These are phyloP conservation scores for Amphipyra berbera DNA, from an alignment of 2,888 invertebrate species.

Conservation along the genomic window DNA sequence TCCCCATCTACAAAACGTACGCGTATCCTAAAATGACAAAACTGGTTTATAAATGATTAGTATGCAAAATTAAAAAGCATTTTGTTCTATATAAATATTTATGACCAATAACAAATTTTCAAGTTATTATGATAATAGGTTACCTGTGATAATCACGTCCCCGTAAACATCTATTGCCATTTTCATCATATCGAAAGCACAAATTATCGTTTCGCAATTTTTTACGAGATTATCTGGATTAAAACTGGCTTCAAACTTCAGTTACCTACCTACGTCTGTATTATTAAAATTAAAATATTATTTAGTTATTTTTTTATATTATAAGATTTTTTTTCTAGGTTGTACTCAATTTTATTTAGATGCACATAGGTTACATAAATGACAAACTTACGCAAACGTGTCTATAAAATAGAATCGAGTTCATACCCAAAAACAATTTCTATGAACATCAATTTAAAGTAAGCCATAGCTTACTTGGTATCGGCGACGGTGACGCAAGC, in stretches of 20 bases:
- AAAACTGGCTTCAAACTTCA: too few species aligned
- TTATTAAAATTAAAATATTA: too few species aligned
- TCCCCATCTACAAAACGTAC: conserved; percentile 28
- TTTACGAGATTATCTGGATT: too few species aligned
- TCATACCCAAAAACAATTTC: conserved; percentile 1
- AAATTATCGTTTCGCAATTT: too few species aligned
- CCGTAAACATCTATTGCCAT: neutral
- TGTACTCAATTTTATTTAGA: too few species aligned
- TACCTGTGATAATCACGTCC: neutral
- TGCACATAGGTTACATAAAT: too few species aligned
- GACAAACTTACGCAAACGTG: too few species aligned
- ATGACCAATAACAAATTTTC: neutral
- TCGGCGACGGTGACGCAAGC: conserved; percentile 36
- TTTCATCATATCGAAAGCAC: too few species aligned
- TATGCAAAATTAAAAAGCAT: neutral
- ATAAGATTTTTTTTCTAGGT: neutral
- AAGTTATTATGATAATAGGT: neutral
- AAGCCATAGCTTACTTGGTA: conserved; percentile 11
- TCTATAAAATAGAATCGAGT: conserved; percentile 3
- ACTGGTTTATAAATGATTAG: conserved; percentile 10
- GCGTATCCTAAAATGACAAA: conserved; percentile 5
- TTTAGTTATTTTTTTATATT: too few species aligned
- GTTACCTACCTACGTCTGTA: too few species aligned
- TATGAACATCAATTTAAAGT: conserved; percentile 13
- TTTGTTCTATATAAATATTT: neutral